Evolutionary conservation across 2,113 vertebrate genomes (phyloP), one percentile per base, ranked within the genome.

Genomic region (Xiphophorus couchianus): DNA sequence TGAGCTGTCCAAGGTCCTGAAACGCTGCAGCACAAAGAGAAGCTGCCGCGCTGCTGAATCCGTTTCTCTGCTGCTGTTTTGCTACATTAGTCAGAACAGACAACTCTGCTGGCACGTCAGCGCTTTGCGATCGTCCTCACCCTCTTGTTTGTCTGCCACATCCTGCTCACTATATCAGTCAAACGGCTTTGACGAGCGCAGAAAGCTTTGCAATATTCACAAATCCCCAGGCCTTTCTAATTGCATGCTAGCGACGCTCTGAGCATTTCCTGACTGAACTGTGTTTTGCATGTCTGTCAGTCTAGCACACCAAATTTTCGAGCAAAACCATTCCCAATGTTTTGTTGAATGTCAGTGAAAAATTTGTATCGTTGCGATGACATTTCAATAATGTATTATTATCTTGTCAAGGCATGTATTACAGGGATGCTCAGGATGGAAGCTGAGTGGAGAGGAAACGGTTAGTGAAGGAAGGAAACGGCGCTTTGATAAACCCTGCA

Each of bases 141-240:
- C 75, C 81, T 76, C 75, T 86, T 88, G 78, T 89, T 84, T 76
- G 83, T 89, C 85, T 89, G 83, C 74, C 87, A 78, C 86, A 77
- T 88, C 87, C 80, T 85, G 78, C 84, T 84, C 78, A 71, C 74
- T 54, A 71, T 27, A 75, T 62, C 64, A 78, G 78, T 84, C 76
- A 81, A 84, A 82, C 65, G 61, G 15, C 78, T 89, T 71, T 87
- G 87, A 90, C 80, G 89, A 30, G 62, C 11, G 14, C 71, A 68
- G 62, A 73, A 88, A 28, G 76, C 82, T 86, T 82, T 80, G 76
- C 73, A 68, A 77, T 73, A 78, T 83, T 77, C 71, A 42, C 30
- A 84, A 84, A 89, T 76, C 76, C 73, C 68, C 69, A 62, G 63
- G 77, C 44, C 17, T 66, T 73, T 73, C 79, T 87, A 86, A 88